These are phyloP conservation scores for Hofmannophila pseudospretella DNA, from an alignment of 2,888 invertebrate species.

Conservation along the genomic window DNA sequence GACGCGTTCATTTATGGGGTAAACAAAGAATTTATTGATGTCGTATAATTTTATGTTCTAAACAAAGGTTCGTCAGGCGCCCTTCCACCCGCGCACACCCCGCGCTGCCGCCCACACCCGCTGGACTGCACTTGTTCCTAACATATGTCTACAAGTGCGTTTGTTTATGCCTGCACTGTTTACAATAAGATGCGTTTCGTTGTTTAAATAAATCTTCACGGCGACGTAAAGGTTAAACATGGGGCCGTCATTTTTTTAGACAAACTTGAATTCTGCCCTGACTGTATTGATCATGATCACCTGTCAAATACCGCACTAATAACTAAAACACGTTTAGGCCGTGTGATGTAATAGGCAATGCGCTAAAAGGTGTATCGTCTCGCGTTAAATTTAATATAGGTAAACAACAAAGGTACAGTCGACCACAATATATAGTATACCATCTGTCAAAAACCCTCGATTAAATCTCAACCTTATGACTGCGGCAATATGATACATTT, in stretches of 20 bases:
- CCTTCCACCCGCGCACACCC: constrained; percentile 18
- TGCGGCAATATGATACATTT: too few species aligned
- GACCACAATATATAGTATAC: too few species aligned
- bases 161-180: constrained; percentile 66
- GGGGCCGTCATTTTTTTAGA: constrained; percentile 17
- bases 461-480: too few species aligned
- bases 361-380: background rate
- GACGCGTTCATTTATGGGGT: constrained; percentile 64
- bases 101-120: constrained; percentile 31
- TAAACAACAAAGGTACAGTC: constrained; percentile 37
- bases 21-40: constrained; percentile 74
- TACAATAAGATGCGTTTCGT: constrained; percentile 42
- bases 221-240: constrained; percentile 40
- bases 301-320: background rate
- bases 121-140: constrained; percentile 64
- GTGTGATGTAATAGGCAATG: background rate
- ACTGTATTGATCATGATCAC: background rate
- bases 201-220: constrained; percentile 47
- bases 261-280: background rate
- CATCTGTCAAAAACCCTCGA: too few species aligned
- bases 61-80: constrained; percentile 66
- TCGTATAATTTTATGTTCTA: constrained; percentile 76
- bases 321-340: background rate
- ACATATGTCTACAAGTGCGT: constrained; percentile 63
- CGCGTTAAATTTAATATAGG: constrained; percentile 26